Evolutionary conservation across 2,888 invertebrate genomes (phyloP).

Genomic region (Dasysyrphus tricinctus): DNA sequence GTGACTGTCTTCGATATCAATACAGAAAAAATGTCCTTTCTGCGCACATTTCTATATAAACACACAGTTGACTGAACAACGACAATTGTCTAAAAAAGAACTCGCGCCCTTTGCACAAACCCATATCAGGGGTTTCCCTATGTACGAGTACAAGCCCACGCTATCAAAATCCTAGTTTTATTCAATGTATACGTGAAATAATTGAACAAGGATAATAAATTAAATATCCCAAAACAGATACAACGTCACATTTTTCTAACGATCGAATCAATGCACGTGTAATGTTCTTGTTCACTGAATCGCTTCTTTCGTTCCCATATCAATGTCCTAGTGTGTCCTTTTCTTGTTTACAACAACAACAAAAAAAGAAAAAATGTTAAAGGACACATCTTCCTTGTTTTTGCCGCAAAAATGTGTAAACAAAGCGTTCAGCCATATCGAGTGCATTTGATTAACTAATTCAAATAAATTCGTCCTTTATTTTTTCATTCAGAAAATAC

Average conservation of each 20-base stretch:
- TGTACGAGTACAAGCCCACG: conserved; percentile 45
- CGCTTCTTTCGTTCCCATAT: conserved; percentile 15
- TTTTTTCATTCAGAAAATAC: conserved; percentile 38
- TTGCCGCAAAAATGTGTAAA: conserved; percentile 69
- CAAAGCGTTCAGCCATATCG: conserved; percentile 48
- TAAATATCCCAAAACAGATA: conserved; percentile 50
- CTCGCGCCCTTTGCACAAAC: conserved; percentile 75
- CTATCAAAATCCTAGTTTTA: conserved; percentile 58
- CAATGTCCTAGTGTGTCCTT: no score
- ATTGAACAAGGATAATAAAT: conserved; percentile 74
- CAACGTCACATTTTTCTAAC: conserved; percentile 27
- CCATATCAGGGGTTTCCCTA: conserved; percentile 49
- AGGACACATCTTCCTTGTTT: conserved; percentile 49
- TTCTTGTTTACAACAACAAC: background rate
- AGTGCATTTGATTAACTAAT: conserved; percentile 50
- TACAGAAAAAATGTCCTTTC: conserved; percentile 49
- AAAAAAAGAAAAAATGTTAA: background rate
- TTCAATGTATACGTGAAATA: conserved; percentile 68
- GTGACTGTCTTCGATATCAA: conserved; percentile 43
- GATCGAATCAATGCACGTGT: conserved; percentile 64
- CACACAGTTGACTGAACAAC: conserved; percentile 54
- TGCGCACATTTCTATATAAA: conserved; percentile 17
- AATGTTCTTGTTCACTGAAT: conserved; percentile 37
- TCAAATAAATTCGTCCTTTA: conserved; percentile 50
- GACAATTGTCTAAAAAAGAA: conserved; percentile 52